A percentile compares a stretch with the other conserved stretches of the same genome.
phyloP scores from a whole-genome alignment of 2,113 vertebrate genomes.

The Malaclemys terrapin region DNA sequence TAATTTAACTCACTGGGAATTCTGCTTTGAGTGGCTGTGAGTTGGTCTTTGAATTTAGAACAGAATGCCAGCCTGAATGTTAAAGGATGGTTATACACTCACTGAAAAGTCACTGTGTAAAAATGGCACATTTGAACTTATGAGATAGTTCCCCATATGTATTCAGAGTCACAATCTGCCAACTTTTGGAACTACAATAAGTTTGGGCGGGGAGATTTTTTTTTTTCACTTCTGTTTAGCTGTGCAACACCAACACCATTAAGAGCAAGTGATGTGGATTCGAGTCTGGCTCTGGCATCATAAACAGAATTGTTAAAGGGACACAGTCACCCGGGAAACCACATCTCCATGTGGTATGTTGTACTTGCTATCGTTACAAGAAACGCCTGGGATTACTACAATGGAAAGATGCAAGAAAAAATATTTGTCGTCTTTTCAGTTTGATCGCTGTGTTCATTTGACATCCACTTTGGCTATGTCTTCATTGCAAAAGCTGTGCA shows the following conservation, averaged over 20 bases:
- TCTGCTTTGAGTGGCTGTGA: not conserved
- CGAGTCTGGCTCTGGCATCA: not conserved
- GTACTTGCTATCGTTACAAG: no score
- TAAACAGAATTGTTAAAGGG: not conserved
- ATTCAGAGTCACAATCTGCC: not conserved
- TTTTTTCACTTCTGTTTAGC: not conserved
- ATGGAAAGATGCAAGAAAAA: not conserved
- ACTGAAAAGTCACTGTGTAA: not conserved
- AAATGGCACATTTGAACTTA: not conserved
- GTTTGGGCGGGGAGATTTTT: not conserved
- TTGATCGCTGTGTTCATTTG: no score
- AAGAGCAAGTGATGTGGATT: not conserved
- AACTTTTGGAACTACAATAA: not conserved
- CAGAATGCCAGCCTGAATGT: not conserved
- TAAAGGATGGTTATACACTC: not conserved
- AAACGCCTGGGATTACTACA: not conserved
- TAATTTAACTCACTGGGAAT: not conserved
- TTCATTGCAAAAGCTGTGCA: no score
- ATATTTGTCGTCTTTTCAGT: no score
- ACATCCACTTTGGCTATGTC: no score
- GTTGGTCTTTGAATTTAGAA: not conserved
- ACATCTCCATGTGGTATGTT: not conserved
- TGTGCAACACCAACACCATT: not conserved
- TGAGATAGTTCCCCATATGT: fast-evolving
- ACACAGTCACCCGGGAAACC: not conserved